Evolutionary conservation across 1,140 invertebrate genomes (phyloP), one percentile per base, ranked within the genome.

Genomic region (Tyrophagus putrescentiae): DNA sequence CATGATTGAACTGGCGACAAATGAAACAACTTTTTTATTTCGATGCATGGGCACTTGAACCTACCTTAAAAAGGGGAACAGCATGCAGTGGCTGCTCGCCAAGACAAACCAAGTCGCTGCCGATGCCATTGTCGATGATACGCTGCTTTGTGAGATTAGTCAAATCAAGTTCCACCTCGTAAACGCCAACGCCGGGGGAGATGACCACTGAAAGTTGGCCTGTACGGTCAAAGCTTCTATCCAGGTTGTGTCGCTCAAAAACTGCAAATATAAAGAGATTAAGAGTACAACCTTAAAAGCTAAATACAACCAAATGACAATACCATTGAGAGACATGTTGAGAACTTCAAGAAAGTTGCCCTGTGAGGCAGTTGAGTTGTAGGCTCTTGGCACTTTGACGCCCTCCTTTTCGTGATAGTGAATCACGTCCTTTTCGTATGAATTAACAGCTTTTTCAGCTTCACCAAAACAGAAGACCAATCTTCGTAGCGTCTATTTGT

Each of bases 1-100:
- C 60, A 29, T 61, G 61, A 16, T 57, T 23, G 69, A 88, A 54
- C 27, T 53, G 28, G 7, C 11, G 21, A 60, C 32, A 25, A 11
- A 11, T 52, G 23, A 45, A 61, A n/a, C 2, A 9, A n/a, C n/a
- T n/a, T n/a, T n/a, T n/a, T n/a, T n/a, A n/a, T n/a, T n/a, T n/a
- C n/a, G n/a, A n/a, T n/a, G 7, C 11, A 32, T n/a, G n/a, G n/a
- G n/a, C n/a, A n/a, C n/a, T n/a, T n/a, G 1, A 18, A 59, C 61
- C 70, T 72, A 84, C 83, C 69, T 71, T 78, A 66, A 74, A 78
- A 54, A 98, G 72, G 0, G 95, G 95, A 1, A 98, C 95, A 32
- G 93, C 94, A 75, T 98, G 95, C 42, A 98, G 75, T 0, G 95
- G 95, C 73, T 98, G 94, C 73, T 98, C 94, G n/a, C 94, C 95